These are phyloP conservation scores for Zelleria hepariella DNA, from an alignment of 2,888 invertebrate genomes.

Conservation along the genomic window DNA sequence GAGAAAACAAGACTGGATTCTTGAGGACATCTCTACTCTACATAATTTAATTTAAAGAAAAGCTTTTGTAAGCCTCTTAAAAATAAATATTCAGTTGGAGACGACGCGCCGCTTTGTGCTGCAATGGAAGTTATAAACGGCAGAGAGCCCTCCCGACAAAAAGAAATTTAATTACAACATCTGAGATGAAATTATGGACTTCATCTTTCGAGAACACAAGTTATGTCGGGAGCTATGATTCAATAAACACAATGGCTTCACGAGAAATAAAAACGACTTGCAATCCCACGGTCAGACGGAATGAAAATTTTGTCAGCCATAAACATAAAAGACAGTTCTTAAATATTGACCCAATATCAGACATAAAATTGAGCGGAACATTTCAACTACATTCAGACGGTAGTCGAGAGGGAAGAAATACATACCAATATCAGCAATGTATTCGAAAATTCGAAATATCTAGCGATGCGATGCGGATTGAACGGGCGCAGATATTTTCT, in stretches of 20 bases:
- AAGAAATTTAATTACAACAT: conserved; percentile 47
- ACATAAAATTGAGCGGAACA: conserved; percentile 12
- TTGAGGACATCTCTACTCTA: neutral
- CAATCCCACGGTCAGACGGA: neutral
- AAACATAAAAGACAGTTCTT: neutral
- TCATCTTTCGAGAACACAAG: conserved; percentile 6
- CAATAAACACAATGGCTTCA: neutral
- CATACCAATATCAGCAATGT: conserved; percentile 60
- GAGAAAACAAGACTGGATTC: neutral
- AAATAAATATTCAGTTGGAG: conserved; percentile 40
- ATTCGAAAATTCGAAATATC: conserved; percentile 26
- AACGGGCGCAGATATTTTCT: conserved; percentile 55
- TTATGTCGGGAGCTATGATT: neutral
- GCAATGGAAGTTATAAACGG: conserved; percentile 34
- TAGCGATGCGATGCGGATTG: conserved; percentile 54
- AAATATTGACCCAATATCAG: neutral
- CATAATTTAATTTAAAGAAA: conserved; percentile 14
- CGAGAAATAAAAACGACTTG: neutral
- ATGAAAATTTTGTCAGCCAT: neutral
- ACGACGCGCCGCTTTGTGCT: conserved; percentile 35
- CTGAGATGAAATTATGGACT: conserved; percentile 36
- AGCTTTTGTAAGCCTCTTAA: conserved; percentile 28
- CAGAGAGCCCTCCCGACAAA: conserved; percentile 35
- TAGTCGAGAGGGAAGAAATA: conserved; percentile 43
- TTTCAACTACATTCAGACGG: conserved; percentile 27